Conservation (phyloP, 1,140 invertebrate genomes). For the Trichomalopsis sarcophagae region DNA sequence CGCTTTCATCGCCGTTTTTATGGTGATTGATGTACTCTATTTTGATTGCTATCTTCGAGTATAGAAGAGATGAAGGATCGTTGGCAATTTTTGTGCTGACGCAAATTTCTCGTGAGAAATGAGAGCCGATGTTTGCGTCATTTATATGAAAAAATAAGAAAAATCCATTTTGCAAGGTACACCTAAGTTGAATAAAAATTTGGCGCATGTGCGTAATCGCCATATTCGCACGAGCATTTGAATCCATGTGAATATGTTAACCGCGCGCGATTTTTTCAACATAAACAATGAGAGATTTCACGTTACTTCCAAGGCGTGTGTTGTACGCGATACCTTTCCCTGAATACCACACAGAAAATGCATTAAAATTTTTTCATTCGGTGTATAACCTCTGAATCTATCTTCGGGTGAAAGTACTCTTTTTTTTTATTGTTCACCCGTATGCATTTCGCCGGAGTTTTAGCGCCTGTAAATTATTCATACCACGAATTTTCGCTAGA, state of each 20-base stretch:
- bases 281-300: conserved; percentile 11
- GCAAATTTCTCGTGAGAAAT: too few species aligned
- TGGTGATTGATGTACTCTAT: too few species aligned
- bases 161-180: too few species aligned
- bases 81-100: too few species aligned
- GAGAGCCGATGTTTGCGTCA: too few species aligned
- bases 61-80: too few species aligned
- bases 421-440: not conserved
- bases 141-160: too few species aligned
- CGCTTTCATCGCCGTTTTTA: too few species aligned
- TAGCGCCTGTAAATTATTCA: conserved; percentile 15
- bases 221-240: conserved; percentile 8
- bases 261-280: not conserved
- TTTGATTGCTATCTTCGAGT: too few species aligned
- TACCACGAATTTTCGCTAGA: not conserved
- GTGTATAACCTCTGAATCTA: not conserved
- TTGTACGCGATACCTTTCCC: not conserved
- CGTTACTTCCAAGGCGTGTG: not conserved
- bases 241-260: conserved; percentile 11
- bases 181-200: too few species aligned
- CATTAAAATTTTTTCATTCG: not conserved
- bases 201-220: not conserved
- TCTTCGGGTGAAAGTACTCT: not conserved
- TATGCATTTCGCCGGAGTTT: not conserved
- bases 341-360: not conserved